These are phyloP conservation scores for Echinarachnius parma DNA, from an alignment of 53 echinoderm and acorn worm genomes.

Conservation along the genomic window DNA sequence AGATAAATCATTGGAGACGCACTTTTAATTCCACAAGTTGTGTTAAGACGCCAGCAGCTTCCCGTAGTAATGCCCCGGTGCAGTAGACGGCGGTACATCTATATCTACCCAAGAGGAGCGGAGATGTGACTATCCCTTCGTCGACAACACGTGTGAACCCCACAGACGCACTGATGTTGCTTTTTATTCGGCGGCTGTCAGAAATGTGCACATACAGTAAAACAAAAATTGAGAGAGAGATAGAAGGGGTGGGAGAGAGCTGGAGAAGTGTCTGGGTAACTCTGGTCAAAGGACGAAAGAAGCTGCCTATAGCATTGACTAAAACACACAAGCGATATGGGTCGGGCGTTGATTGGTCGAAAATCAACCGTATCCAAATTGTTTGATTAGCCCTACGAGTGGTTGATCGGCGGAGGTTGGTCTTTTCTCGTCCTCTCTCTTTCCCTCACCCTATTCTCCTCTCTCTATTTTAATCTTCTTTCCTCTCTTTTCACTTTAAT, in stretches of 20 bases:
- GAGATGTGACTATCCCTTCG: slow-evolving; percentile 7
- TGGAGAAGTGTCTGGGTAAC: not conserved
- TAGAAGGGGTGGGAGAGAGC: not conserved
- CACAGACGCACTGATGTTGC: slow-evolving; percentile 2
- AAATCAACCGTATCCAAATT: slow-evolving; percentile 51
- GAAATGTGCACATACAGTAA: slow-evolving; percentile 10
- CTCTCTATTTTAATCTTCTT: no score
- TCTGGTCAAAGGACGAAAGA: slow-evolving; percentile 4
- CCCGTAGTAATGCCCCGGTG: slow-evolving; percentile 1
- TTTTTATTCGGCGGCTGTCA: slow-evolving; percentile 49
- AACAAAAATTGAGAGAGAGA: not conserved
- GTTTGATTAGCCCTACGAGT: slow-evolving; percentile 40
- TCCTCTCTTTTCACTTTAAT: no score
- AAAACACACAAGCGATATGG: slow-evolving; percentile 43
- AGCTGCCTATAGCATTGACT: slow-evolving; percentile 21
- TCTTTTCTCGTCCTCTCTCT: no score
- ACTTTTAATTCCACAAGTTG: slow-evolving; percentile 2
- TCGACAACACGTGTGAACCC: slow-evolving; percentile 24
- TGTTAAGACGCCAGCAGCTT: slow-evolving; percentile 5
- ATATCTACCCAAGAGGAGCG: slow-evolving; percentile 33
- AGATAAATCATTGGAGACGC: slow-evolving; percentile 9
- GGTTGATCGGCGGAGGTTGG: slow-evolving; percentile 10
- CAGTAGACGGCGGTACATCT: slow-evolving; percentile 12
- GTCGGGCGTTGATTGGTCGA: slow-evolving; percentile 51
- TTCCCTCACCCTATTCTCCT: no score